Evolutionary conservation across 2,888 invertebrate genomes (phyloP), one percentile per base, ranked within the genome.

Genomic region (Nemotelus nigrinus): DNA sequence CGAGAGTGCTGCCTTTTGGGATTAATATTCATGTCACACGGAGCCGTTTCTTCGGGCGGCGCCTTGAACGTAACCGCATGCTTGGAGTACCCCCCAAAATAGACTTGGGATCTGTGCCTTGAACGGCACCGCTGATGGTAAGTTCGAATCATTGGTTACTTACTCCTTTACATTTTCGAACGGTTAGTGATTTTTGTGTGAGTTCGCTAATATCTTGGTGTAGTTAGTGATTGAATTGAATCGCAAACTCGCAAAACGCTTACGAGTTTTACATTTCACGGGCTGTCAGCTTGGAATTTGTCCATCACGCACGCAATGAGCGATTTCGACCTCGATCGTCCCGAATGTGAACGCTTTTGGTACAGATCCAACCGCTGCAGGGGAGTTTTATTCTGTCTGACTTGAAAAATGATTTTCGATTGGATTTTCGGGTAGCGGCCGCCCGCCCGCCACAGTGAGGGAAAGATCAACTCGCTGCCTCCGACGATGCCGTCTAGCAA

Each of bases 281-380:
- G 43, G 43, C 41, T 70, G 70, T 70, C 70, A 70, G 70, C 25
- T 55, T 70, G 70, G 70, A 70, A 70, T 70, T 70, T 70, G 70
- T 70, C 55, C 55, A 70, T 53, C 70, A 53, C 25, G 70, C 70
- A 7, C 7, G 43, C 43, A 68, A 0, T 7, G 68, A 39, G 50
- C 47, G 63, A 55, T 70, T 70, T 53, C 55, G 55, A 70, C 70
- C 70, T 53, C 70, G 53, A 70, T 55, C 8, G 8, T 7, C 25
- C 48, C 39, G 7, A 53, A 41, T 5, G 0, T 57, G 7, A 10
- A 10, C 57, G 10, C 57, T 39, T 48, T 39, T 50, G n/a, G 25
- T 10, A 41, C 67, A 50, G 25, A 3, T 39, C n/a, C 25, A 2
- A 39, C 7, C 67, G 67, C 67, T 70, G 70, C 70, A 70, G 70